Evolutionary conservation across 2,113 vertebrate genomes (phyloP).

Genomic region (Plestiodon gilberti): DNA sequence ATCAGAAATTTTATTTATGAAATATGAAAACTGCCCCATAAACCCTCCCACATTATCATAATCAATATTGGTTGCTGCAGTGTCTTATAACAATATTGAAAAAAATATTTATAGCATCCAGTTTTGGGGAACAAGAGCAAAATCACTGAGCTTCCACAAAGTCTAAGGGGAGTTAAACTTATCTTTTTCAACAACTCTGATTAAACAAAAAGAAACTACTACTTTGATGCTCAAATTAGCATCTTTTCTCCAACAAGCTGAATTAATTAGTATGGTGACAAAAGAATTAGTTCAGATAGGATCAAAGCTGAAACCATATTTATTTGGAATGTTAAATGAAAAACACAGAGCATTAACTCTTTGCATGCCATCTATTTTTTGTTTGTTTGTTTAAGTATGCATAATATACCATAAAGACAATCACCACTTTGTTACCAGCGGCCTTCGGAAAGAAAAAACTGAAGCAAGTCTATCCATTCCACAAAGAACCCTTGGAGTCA

Average conservation of each 20-base stretch:
- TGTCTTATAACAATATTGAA: constrained; percentile 25
- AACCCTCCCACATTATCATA: constrained; percentile 20
- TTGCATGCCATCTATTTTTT: constrained; percentile 56
- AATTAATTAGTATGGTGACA: constrained; percentile 85
- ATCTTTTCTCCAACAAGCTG: constrained; percentile 80
- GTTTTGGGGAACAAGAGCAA: constrained; percentile 51
- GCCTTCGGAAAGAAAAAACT: constrained; percentile 58
- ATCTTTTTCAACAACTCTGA: constrained; percentile 76
- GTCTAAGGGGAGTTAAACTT: constrained; percentile 73
- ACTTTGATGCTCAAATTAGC: constrained; percentile 84
- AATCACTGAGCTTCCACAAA: constrained; percentile 61
- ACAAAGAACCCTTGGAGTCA: constrained; percentile 63
- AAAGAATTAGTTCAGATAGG: constrained; percentile 82
- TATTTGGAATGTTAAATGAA: constrained; percentile 79
- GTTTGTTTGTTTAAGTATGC: constrained; percentile 56
- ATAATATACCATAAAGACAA: constrained; percentile 53
- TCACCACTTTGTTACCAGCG: constrained; percentile 44
- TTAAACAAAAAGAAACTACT: constrained; percentile 78
- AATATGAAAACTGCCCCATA: neutral
- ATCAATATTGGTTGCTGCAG: constrained; percentile 6
- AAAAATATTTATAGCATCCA: constrained; percentile 30
- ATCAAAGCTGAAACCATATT: constrained; percentile 82
- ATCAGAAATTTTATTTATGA: neutral
- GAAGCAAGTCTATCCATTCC: constrained; percentile 53
- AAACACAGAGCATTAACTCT: constrained; percentile 75